These are phyloP conservation scores for Gryon sp. DNA, from an alignment of 1,140 invertebrate genomes.

Conservation along the genomic window DNA sequence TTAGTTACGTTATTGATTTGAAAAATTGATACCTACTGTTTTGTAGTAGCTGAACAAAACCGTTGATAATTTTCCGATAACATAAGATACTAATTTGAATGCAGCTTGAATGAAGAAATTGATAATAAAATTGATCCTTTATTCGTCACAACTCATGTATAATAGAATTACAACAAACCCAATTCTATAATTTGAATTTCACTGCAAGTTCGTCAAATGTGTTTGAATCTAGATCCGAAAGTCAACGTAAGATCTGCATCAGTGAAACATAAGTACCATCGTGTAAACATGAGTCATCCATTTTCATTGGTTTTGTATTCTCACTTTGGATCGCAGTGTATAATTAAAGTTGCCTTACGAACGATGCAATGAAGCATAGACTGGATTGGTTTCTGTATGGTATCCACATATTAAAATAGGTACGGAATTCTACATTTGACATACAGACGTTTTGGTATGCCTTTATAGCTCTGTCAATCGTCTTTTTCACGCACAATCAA, in stretches of 20 bases:
- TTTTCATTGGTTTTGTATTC: slow-evolving; percentile 9
- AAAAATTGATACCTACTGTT: not conserved
- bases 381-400: slow-evolving; percentile 18
- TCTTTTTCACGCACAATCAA: slow-evolving; percentile 2
- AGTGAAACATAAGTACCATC: slow-evolving; percentile 21
- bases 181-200: slow-evolving; percentile 29
- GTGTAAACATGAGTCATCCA: slow-evolving; percentile 18
- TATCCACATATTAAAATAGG: slow-evolving; percentile 39
- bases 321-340: slow-evolving; percentile 24
- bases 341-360: slow-evolving; percentile 13
- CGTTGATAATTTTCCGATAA: too few species aligned
- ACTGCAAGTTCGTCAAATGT: slow-evolving; percentile 23
- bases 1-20: slow-evolving; percentile 2
- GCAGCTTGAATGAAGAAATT: not conserved
- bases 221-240: slow-evolving; percentile 9
- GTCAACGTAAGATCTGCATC: slow-evolving; percentile 2
- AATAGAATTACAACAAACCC: slow-evolving; percentile 40
- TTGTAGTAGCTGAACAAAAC: not conserved
- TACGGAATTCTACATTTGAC: slow-evolving; percentile 47
- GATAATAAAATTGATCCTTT: slow-evolving; percentile 27
- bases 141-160: slow-evolving; percentile 29
- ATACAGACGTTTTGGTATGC: slow-evolving; percentile 35
- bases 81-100: not conserved
- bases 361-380: slow-evolving; percentile 33
- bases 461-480: not conserved